A percentile compares a stretch with the other conserved stretches of the same genome.
Evolutionary conservation across 2,888 invertebrate species (phyloP).

Genomic region (Dynastes tityus): DNA sequence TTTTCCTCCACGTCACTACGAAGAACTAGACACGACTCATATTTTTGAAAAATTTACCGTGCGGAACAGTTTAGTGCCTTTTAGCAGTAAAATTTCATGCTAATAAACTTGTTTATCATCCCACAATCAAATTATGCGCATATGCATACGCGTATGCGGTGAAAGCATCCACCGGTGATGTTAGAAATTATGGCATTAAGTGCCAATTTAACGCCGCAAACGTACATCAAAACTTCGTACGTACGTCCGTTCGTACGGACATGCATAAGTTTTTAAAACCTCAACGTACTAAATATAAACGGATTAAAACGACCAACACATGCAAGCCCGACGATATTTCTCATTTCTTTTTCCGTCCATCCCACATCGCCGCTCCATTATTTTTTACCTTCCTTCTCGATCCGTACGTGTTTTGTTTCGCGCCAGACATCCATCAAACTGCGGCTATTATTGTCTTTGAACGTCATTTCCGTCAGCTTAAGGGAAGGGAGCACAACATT

Average conservation of each 20-base stretch:
- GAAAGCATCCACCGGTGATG: background rate
- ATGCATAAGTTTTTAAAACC: conserved; percentile 18
- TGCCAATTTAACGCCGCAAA: background rate
- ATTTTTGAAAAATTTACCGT: too few relatives aligned
- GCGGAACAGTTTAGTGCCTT: background rate
- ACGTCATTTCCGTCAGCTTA: conserved; percentile 55
- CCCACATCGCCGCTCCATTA: conserved; percentile 38
- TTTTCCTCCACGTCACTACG: too few relatives aligned
- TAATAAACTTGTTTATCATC: conserved; percentile 1
- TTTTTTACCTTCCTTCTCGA: conserved; percentile 37
- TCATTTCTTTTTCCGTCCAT: conserved; percentile 42
- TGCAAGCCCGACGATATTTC: conserved; percentile 24
- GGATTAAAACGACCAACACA: conserved; percentile 20
- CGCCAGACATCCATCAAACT: conserved; percentile 55
- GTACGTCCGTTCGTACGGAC: background rate
- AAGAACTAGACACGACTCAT: too few relatives aligned
- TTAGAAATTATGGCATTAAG: background rate
- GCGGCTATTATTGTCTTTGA: conserved; percentile 56
- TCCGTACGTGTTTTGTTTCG: conserved; percentile 44
- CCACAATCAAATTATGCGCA: background rate
- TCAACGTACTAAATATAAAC: conserved; percentile 25
- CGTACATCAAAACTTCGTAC: background rate
- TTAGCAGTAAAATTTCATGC: background rate
- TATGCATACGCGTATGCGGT: background rate
- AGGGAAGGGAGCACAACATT: conserved; percentile 44